Evolutionary conservation across 2,113 vertebrate genomes (phyloP).

Genomic region (Puma concolor): DNA sequence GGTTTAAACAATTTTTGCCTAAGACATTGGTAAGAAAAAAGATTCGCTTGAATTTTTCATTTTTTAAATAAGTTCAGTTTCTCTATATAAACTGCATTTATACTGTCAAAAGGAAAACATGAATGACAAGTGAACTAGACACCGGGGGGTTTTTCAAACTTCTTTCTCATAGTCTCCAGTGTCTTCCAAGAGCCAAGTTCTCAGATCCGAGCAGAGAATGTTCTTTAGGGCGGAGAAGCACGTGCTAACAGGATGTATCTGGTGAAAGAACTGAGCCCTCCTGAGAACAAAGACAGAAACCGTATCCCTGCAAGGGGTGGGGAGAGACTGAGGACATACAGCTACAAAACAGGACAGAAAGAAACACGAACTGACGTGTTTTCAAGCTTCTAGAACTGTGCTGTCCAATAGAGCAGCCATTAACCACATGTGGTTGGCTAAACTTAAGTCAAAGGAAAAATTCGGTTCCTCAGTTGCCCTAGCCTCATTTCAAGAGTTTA

Average conservation of each 20-base stretch:
- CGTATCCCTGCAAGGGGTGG: background rate
- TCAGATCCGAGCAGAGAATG: background rate
- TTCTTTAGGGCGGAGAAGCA: background rate
- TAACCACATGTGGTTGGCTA: background rate
- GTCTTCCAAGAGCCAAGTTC: background rate
- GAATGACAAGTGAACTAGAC: conserved; percentile 37
- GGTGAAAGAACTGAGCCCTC: background rate
- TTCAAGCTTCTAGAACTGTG: background rate
- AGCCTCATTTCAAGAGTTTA: background rate
- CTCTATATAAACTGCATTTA: conserved; percentile 60
- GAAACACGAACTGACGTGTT: background rate
- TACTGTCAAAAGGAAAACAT: conserved; percentile 59
- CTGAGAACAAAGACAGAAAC: background rate
- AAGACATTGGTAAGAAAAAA: background rate
- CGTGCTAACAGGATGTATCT: background rate
- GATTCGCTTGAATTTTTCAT: conserved; percentile 7
- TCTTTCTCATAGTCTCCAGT: background rate
- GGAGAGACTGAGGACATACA: background rate
- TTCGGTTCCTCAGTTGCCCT: background rate
- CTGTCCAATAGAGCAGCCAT: background rate
- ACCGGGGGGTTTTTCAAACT: background rate
- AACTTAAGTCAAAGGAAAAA: background rate
- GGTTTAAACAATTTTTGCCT: conserved; percentile 53
- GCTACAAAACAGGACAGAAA: background rate
- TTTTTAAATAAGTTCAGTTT: conserved; percentile 34